These are phyloP conservation scores for Hymenopus coronatus DNA, from an alignment of 2,888 invertebrate species.

Conservation along the genomic window DNA sequence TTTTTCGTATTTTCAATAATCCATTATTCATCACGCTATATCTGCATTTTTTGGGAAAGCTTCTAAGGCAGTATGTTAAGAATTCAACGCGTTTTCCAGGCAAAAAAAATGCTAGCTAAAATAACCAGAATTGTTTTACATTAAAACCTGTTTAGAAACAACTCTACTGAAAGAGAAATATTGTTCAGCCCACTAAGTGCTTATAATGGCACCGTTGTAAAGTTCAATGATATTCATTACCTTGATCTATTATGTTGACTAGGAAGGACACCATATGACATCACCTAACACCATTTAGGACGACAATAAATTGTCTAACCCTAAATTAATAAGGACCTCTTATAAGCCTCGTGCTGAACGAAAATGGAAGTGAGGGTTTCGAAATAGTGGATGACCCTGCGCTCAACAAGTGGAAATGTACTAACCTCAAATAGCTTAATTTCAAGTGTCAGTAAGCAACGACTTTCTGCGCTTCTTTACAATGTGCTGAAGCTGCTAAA, in stretches of 20 bases:
- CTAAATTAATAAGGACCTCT: neutral
- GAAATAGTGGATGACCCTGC: neutral
- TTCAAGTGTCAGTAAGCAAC: too few species aligned
- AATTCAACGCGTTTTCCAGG: neutral
- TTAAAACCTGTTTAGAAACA: neutral
- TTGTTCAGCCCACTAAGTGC: neutral
- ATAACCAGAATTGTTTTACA: neutral
- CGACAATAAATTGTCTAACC: neutral
- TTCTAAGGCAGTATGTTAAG: too few species aligned
- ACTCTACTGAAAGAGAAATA: neutral
- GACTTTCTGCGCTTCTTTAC: too few species aligned
- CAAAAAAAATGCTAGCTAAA: neutral
- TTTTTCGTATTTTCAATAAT: too few species aligned
- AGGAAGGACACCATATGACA: neutral
- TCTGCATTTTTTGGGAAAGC: too few species aligned
- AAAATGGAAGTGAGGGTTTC: neutral
- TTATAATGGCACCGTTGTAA: neutral
- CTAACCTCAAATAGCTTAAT: too few species aligned
- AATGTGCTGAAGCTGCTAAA: too few species aligned
- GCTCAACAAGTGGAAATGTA: too few species aligned
- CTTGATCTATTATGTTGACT: neutral
- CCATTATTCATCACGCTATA: too few species aligned
- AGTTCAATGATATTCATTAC: neutral
- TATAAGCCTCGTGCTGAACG: neutral
- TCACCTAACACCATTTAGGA: neutral